These are phyloP conservation scores for Lasioglossum malachurum DNA, from an alignment of 2,888 invertebrate species.

Conservation along the genomic window DNA sequence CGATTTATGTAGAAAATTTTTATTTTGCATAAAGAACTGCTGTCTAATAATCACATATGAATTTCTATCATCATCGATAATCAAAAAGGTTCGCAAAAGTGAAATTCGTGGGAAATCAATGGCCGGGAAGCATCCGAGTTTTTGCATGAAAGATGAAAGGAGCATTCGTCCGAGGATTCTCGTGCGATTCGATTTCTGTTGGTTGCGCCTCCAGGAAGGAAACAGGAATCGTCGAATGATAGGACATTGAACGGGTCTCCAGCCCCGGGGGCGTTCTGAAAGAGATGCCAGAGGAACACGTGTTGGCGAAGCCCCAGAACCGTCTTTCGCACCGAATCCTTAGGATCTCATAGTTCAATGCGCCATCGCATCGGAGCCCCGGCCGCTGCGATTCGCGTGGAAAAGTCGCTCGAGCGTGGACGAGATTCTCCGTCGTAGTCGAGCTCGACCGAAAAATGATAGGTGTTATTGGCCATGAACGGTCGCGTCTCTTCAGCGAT, in stretches of 20 bases:
- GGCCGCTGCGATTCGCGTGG: conserved; percentile 25
- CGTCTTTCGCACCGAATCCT: conserved; percentile 58
- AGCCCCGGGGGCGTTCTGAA: conserved; percentile 18
- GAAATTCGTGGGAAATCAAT: background rate
- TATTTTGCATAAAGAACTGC: too few relatives aligned
- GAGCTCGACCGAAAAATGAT: conserved; percentile 30
- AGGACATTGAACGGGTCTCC: conserved; percentile 48
- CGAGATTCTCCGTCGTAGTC: background rate
- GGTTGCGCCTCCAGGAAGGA: background rate
- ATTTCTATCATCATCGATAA: background rate
- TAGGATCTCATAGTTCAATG: conserved; percentile 57
- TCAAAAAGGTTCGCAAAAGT: background rate
- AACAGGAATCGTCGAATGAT: conserved; percentile 17
- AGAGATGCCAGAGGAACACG: conserved; percentile 56
- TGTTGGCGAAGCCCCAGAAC: conserved; percentile 65
- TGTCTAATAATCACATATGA: too few relatives aligned
- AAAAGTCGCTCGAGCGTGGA: conserved; percentile 25
- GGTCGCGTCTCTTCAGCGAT: background rate
- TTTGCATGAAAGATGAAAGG: background rate
- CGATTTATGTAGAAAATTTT: too few relatives aligned
- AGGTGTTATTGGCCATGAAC: conserved; percentile 2
- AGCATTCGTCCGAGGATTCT: background rate
- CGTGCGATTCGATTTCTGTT: background rate
- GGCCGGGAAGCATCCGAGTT: background rate
- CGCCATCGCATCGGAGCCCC: conserved; percentile 18